These are phyloP conservation scores for Paraplagusia blochii DNA, from an alignment of 2,113 vertebrate species.

Conservation along the genomic window DNA sequence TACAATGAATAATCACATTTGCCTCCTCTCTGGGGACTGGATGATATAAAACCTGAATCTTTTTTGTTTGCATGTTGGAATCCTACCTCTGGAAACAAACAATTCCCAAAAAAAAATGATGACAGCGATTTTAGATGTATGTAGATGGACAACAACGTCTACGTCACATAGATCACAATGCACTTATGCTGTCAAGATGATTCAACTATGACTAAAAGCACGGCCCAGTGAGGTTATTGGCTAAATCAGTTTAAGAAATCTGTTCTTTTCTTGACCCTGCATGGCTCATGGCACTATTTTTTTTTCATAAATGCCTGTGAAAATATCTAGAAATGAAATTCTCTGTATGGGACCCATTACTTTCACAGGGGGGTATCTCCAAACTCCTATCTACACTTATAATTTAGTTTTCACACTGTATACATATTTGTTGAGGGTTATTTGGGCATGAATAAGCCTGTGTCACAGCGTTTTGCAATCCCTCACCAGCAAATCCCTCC, in stretches of 20 bases:
- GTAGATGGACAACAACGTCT: too few species aligned
- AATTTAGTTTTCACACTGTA: slow-evolving; percentile 62
- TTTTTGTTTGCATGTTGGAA: too few species aligned
- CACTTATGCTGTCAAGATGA: too few species aligned
- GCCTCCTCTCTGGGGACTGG: too few species aligned
- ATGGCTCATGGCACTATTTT: slow-evolving; percentile 15
- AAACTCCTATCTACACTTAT: slow-evolving; percentile 41
- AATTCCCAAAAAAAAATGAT: too few species aligned
- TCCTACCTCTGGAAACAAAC: too few species aligned
- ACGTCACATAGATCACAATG: too few species aligned
- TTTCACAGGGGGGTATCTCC: slow-evolving; percentile 45
- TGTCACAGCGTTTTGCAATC: slow-evolving; percentile 79
- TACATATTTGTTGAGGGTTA: slow-evolving; percentile 69
- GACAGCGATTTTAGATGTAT: too few species aligned
- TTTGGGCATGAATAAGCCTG: slow-evolving; percentile 77
- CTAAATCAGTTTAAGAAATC: slow-evolving; percentile 39
- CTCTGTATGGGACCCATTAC: slow-evolving; percentile 39
- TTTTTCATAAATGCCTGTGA: slow-evolving; percentile 33
- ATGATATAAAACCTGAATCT: too few species aligned
- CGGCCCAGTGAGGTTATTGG: not conserved
- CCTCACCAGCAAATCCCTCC: slow-evolving; percentile 75
- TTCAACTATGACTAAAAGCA: not conserved
- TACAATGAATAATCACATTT: too few species aligned
- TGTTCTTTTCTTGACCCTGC: not conserved
- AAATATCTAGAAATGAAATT: slow-evolving; percentile 24